Base-by-base conservation (phyloP, 2,888 invertebrate species). In the Rugalucina vietnamica region DNA sequence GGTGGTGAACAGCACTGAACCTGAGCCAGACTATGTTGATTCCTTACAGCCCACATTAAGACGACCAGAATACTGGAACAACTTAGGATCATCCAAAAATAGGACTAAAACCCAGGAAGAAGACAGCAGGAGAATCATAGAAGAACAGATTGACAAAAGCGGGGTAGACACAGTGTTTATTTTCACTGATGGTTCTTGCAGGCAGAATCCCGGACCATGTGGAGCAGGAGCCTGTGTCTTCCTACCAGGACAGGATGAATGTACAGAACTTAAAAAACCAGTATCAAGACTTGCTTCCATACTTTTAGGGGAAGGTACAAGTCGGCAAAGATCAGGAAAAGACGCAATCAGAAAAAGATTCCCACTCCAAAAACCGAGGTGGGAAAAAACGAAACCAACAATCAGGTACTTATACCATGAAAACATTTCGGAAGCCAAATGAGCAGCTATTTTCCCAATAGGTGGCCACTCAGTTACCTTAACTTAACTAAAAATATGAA, bases 141-240 rank as follows among this genome's bases (percentile, higher is more conserved):
- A 1, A 10, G 10, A 54, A 4, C 29, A 54, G 2, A 24, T 77
- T 2, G 24, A 24, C 21, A 24, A 37, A 2, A 60, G 37, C 14
- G 43, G 34, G 10, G n/a, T 10, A n/a, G n/a, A 34, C 57, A 79
- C 79, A 24, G 73, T 60, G 27, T 39, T 79, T 0, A 43, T 65
- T 27, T 79, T 79, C 24, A 79, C 74, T 3, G 79, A 73, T 39
- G 79, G 79, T 1, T 60, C 65, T 18, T 79, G 79, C n/a, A 57
- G 29, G 21, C 57, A 37, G 3, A 70, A 81, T 37, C 75, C 81
- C n/a, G 76, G 71, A 18, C 81, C 76, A 32, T 65, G 74, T 69
- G 79, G 74, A 8, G 76, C 76, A 21, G 70, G 76, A 8, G 18
- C 73, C 1, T 81, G 69, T 10, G 24, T 77, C 5, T 72, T 34